phyloP scores from a whole-genome alignment of 2,113 vertebrate species.

The Macquaria australasica region DNA sequence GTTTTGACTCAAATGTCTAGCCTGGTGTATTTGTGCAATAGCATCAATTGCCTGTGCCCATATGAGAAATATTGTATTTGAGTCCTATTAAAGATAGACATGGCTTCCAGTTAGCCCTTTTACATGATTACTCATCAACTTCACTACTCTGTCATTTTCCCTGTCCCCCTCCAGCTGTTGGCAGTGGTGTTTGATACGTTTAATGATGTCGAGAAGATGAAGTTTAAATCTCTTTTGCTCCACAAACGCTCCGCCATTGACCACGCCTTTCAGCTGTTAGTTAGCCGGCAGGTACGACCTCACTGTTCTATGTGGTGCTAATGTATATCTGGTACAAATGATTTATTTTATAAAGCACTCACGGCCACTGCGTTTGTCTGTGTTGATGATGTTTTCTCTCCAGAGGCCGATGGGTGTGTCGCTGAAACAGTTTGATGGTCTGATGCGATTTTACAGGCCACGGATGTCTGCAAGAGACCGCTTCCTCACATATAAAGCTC shows the following conservation, averaged over 20 bases:
- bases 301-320: background rate
- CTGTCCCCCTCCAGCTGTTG: slow-evolving; percentile 85
- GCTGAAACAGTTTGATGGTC: slow-evolving; percentile 95
- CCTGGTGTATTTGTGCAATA: background rate
- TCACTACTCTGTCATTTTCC: background rate
- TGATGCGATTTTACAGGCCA: slow-evolving; percentile 95
- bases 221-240: slow-evolving; percentile 96
- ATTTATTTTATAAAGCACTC: background rate
- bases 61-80: background rate
- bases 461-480: slow-evolving; percentile 92
- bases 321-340: background rate
- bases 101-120: slow-evolving; percentile 70
- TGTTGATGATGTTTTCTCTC: slow-evolving; percentile 27
- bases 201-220: slow-evolving; percentile 97
- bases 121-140: background rate
- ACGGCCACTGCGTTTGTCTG: background rate
- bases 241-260: slow-evolving; percentile 95
- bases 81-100: background rate
- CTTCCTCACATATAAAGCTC: slow-evolving; percentile 95
- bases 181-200: slow-evolving; percentile 99
- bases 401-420: slow-evolving; percentile 92
- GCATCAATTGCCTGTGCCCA: background rate
- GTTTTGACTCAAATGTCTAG: background rate
- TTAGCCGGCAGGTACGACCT: slow-evolving; percentile 89
- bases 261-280: slow-evolving; percentile 91